Percentiles rank a stretch among this genome's conserved stretches.
phyloP scores from a whole-genome alignment of 2,797 vertebrate genomes.

The Parambassis ranga region DNA sequence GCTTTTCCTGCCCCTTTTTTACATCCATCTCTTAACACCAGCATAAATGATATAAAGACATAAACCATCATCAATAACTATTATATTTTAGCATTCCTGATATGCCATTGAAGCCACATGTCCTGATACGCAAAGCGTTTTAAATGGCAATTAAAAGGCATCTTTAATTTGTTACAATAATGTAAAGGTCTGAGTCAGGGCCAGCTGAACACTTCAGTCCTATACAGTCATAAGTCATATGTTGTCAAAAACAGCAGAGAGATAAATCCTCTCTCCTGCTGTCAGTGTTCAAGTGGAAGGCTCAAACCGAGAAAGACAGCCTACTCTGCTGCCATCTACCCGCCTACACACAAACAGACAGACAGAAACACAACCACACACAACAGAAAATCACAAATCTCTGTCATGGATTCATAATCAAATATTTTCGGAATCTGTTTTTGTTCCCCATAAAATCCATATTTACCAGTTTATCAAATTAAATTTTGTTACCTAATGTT shows the following conservation, averaged over 20 bases:
- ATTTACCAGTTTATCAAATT: not conserved
- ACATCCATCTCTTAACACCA: no score
- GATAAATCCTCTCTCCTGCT: constrained; percentile 26
- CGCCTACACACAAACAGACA: constrained; percentile 20
- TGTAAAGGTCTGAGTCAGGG: constrained; percentile 2
- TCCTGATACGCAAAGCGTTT: no score
- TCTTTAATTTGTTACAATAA: not conserved
- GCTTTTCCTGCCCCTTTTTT: no score
- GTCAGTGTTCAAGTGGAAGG: constrained; percentile 18
- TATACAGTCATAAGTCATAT: constrained; percentile 16
- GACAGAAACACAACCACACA: constrained; percentile 5
- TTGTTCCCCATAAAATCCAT: not conserved
- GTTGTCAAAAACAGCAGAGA: constrained; percentile 32
- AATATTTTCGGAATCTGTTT: constrained; percentile 13
- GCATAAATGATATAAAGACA: no score
- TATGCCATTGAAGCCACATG: no score
- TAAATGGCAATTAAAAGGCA: not conserved
- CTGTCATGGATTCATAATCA: constrained; percentile 16
- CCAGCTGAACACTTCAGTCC: not conserved
- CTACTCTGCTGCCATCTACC: constrained; percentile 30
- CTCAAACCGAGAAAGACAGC: constrained; percentile 7
- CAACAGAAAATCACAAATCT: constrained; percentile 11
- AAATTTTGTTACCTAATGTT: not conserved
- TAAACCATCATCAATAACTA: no score
- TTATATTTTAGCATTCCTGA: no score